Evolutionary conservation across 2,888 invertebrate genomes (phyloP).

Genomic region (Salpingus planirostris): DNA sequence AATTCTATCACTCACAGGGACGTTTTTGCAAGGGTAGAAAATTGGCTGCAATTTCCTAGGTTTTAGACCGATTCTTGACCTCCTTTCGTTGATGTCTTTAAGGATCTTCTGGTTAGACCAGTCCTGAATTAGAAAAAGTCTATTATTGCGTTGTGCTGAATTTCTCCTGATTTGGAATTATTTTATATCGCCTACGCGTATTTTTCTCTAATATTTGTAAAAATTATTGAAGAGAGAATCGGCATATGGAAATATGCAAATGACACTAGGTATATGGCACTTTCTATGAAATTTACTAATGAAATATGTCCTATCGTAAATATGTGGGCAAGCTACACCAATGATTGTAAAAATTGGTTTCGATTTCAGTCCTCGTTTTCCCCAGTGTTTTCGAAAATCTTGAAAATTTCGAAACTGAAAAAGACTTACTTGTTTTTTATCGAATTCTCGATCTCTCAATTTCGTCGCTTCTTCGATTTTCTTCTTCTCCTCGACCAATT

Average conservation of each 20-base stretch:
- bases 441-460: conserved; percentile 41
- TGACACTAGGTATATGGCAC: no score
- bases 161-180: no score
- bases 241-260: no score
- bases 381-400: conserved; percentile 47
- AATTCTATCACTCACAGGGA: conserved; percentile 19
- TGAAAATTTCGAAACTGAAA: conserved; percentile 16
- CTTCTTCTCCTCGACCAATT: conserved; percentile 47
- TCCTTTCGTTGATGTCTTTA: conserved; percentile 27
- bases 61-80: conserved; percentile 14
- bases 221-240: no score
- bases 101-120: conserved; percentile 39
- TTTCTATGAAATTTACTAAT: no score
- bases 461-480: conserved; percentile 31
- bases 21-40: conserved; percentile 18
- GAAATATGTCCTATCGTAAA: no score
- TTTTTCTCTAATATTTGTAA: no score
- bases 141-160: no score
- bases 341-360: conserved; percentile 65
- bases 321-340: no score
- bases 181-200: no score
- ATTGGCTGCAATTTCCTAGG: conserved; percentile 20
- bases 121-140: no score
- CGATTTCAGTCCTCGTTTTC: conserved; percentile 59
- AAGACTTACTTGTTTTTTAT: conserved; percentile 49